Evolutionary conservation across 2,888 invertebrate species (phyloP), one percentile per base, ranked within the genome.

Genomic region (Alviniconcha strummeri): DNA sequence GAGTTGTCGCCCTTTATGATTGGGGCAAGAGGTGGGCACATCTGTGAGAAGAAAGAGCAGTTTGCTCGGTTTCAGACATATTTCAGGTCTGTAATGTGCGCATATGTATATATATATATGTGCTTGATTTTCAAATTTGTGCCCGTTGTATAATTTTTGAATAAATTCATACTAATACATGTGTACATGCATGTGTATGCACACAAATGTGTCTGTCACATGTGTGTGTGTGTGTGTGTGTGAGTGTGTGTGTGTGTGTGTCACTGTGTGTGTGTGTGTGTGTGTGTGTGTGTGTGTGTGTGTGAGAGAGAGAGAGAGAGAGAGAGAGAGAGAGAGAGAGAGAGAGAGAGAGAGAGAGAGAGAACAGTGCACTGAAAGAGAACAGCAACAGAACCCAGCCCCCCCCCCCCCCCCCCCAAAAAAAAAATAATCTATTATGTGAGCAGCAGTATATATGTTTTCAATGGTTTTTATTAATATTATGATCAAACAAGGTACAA

Each of bases 151-250:
- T n/a, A n/a, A n/a, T n/a, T n/a, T n/a, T n/a, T n/a, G n/a, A n/a
- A n/a, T n/a, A n/a, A n/a, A n/a, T n/a, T n/a, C n/a, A n/a, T n/a
- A n/a, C n/a, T n/a, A 36, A n/a, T 56, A n/a, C 4, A 56, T 77
- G 77, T 57, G 77, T 55, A 9, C 9, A 56, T 77, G 77, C n/a
- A 56, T 77, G 56, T 11, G 77, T 56, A 56, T 17, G 77, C 56
- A 15, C 13, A 56, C 7, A n/a, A 60, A 60, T 60, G 64, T 60
- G 78, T 60, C 60, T 36, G 64, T 78, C 17, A 56, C 56, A 56
- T 56, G 77, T 55, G 77, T 56, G 78, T 60, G 78, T 8, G 19
- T 60, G 78, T 36, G 78, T 78, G 78, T 36, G 60, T 60, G 78
- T 60, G 60, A 60, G 60, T 36, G 78, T 60, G 57, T 11, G 75